Evolutionary conservation across 2,888 invertebrate genomes (phyloP).

Genomic region (Patella caerulea): DNA sequence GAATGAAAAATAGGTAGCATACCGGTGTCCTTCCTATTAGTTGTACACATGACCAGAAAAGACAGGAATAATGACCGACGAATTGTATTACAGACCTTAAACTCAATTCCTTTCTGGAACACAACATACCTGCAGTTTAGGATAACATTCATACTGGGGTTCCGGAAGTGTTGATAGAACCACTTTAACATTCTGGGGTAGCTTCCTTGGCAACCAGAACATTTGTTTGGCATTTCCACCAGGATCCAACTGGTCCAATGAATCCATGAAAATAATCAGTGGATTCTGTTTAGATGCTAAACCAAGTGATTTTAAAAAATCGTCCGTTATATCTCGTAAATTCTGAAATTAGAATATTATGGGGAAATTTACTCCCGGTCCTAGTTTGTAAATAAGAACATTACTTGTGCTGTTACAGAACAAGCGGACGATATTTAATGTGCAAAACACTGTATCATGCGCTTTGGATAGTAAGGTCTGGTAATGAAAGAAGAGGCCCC

Average conservation of each 20-base stretch:
- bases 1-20: too few relatives aligned
- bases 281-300: conserved; percentile 18
- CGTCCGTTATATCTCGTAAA: conserved; percentile 26
- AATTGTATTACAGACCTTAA: background rate
- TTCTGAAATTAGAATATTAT: conserved; percentile 20
- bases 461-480: too few relatives aligned
- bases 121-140: conserved; percentile 28
- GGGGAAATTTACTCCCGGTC: too few relatives aligned
- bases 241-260: conserved; percentile 45
- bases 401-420: too few relatives aligned
- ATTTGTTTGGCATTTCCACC: conserved; percentile 41
- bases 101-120: too few relatives aligned
- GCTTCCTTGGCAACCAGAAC: conserved; percentile 41
- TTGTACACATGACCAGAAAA: background rate
- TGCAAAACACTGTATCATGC: too few relatives aligned
- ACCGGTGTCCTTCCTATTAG: too few relatives aligned
- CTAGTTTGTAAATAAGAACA: too few relatives aligned
- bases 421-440: too few relatives aligned
- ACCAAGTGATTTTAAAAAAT: conserved; percentile 23
- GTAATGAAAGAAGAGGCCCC: too few relatives aligned
- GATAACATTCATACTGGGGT: conserved; percentile 35
- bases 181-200: conserved; percentile 37
- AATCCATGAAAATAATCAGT: conserved; percentile 43
- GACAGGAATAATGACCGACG: background rate
- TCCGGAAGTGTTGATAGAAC: conserved; percentile 46